Evolutionary conservation across 2,113 vertebrate genomes (phyloP).

Genomic region (Podiceps cristatus): DNA sequence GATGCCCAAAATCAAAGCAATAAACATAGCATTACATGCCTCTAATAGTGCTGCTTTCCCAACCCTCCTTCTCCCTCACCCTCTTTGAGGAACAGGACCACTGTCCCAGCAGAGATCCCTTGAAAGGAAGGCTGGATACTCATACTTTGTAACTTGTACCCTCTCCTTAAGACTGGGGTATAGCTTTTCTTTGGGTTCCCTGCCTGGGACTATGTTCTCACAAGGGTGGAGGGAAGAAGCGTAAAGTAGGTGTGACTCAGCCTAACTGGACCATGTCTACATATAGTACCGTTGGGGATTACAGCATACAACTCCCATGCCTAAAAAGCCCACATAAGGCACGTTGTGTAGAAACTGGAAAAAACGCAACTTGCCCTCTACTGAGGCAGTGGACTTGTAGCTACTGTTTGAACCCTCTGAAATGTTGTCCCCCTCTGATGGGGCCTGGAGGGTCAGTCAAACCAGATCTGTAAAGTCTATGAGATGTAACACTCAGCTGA

Average conservation of each 20-base stretch:
- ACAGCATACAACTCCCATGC: neutral
- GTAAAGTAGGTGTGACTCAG: neutral
- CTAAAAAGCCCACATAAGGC: neutral
- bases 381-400: neutral
- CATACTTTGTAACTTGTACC: neutral
- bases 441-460: neutral
- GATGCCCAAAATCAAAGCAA: neutral
- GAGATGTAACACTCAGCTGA: slow-evolving; percentile 4
- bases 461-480: slow-evolving; percentile 42
- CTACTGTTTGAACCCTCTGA: neutral
- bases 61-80: neutral
- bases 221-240: neutral
- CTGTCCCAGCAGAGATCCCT: neutral
- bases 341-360: neutral
- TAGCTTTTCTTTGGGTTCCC: neutral
- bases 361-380: neutral
- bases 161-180: neutral
- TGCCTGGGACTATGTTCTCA: neutral
- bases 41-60: neutral
- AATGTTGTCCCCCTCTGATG: neutral
- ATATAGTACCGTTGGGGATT: neutral
- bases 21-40: neutral
- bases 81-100: neutral
- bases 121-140: neutral
- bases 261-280: neutral